phyloP scores from a whole-genome alignment of 53 echinoderm and acorn worm species.

The Crossaster papposus region DNA sequence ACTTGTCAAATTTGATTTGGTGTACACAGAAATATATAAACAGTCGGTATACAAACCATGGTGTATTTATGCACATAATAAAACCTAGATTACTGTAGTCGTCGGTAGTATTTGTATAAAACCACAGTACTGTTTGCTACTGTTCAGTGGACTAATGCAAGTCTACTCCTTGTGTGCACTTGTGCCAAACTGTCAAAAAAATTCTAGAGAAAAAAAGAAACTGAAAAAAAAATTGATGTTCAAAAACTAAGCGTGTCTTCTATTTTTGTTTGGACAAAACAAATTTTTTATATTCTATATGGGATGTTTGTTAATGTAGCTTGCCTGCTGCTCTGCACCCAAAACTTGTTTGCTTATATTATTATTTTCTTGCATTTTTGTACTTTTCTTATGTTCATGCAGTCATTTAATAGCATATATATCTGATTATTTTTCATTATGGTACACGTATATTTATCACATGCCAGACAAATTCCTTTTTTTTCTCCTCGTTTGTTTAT shows the following conservation, averaged over 20 bases:
- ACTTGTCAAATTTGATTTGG: constrained; percentile 44
- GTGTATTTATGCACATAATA: constrained; percentile 48
- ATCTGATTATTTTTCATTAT: constrained; percentile 60
- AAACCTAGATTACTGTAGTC: constrained; percentile 46
- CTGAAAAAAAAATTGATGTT: constrained; percentile 46
- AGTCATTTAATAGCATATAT: constrained; percentile 50
- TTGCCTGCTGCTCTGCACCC: constrained; percentile 46
- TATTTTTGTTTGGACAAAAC: constrained; percentile 62
- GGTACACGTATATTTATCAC: constrained; percentile 61
- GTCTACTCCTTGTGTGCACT: constrained; percentile 57
- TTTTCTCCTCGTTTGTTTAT: constrained; percentile 16
- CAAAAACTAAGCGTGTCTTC: constrained; percentile 59
- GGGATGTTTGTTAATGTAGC: constrained; percentile 42
- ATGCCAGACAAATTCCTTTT: constrained; percentile 44
- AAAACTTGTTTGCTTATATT: constrained; percentile 7
- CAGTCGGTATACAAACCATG: constrained; percentile 24
- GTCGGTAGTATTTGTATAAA: constrained; percentile 46
- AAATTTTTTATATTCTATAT: constrained; percentile 62
- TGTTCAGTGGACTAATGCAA: constrained; percentile 50
- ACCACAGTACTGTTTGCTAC: constrained; percentile 62
- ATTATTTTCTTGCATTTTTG: constrained; percentile 59
- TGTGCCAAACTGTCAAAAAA: constrained; percentile 55
- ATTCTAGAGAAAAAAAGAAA: constrained; percentile 27
- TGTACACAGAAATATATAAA: constrained; percentile 43
- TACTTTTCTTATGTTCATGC: constrained; percentile 57